phyloP scores from a whole-genome alignment of 2,113 vertebrate genomes.

The Oreochromis spilurus region DNA sequence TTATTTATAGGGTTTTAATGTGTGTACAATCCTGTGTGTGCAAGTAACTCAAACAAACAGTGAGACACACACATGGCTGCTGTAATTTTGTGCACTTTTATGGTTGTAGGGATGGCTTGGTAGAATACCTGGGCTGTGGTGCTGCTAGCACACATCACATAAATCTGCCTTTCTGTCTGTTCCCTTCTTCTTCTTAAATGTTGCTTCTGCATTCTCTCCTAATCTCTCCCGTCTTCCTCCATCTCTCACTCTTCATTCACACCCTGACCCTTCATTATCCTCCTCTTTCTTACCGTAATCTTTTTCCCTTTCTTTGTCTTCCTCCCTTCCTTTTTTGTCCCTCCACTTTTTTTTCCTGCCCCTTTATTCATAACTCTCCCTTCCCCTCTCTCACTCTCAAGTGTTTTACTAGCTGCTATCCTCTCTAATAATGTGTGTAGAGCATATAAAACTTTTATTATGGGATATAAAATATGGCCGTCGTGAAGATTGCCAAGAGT shows the following conservation, averaged over 20 bases:
- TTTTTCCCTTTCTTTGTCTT: background rate
- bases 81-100: background rate
- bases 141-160: background rate
- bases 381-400: constrained; percentile 47
- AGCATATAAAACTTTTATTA: constrained; percentile 74
- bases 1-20: background rate
- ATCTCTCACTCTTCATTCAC: background rate
- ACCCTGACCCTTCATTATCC: background rate
- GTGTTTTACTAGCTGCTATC: constrained; percentile 72
- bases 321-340: background rate
- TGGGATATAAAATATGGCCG: constrained; percentile 68
- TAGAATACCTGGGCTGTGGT: background rate
- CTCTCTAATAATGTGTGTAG: constrained; percentile 73
- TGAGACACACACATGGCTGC: background rate
- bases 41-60: background rate
- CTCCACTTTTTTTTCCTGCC: background rate
- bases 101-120: background rate
- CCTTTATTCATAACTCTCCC: constrained; percentile 51
- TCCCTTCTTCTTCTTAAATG: background rate
- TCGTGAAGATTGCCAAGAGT: constrained; percentile 56
- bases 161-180: background rate
- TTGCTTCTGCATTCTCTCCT: background rate
- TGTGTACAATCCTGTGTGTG: background rate
- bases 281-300: background rate
- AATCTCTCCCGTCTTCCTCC: background rate